Conservation (phyloP, 2,113 vertebrate genomes). For the Menidia beryllina region DNA sequence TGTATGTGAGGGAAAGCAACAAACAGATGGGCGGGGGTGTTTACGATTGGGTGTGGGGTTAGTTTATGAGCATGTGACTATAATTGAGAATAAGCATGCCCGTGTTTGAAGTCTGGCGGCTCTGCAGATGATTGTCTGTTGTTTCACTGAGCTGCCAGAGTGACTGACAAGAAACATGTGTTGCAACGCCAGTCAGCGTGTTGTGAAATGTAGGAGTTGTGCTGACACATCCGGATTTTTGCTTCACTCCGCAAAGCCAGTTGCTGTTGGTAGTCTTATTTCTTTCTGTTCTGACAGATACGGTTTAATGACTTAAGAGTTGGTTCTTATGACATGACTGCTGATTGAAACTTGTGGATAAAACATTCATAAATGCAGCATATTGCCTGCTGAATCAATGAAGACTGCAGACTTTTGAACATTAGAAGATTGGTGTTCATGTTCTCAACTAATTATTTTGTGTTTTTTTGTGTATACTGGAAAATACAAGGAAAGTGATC, state of each 20-base stretch:
- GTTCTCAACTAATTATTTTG: too few relatives aligned
- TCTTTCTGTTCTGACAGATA: neutral
- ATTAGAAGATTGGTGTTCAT: too few relatives aligned
- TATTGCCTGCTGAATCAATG: too few relatives aligned
- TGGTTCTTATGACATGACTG: neutral
- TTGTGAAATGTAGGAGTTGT: slow-evolving; percentile 16
- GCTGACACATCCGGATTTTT: slow-evolving; percentile 15
- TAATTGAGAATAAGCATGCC: slow-evolving; percentile 51
- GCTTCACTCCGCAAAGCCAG: neutral
- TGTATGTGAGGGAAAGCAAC: neutral
- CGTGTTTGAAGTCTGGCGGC: slow-evolving; percentile 59
- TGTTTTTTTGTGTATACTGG: too few relatives aligned
- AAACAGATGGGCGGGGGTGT: slow-evolving; percentile 35
- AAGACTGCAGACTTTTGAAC: too few relatives aligned
- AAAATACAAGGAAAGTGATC: too few relatives aligned
- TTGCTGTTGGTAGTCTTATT: slow-evolving; percentile 2
- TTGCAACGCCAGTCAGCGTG: slow-evolving; percentile 12
- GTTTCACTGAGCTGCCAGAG: slow-evolving; percentile 39
- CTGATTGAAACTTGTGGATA: too few relatives aligned
- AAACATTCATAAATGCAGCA: neutral
- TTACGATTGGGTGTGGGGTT: slow-evolving; percentile 41
- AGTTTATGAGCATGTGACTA: slow-evolving; percentile 60
- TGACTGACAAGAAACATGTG: slow-evolving; percentile 64
- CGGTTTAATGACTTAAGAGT: neutral
- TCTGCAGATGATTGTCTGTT: slow-evolving; percentile 48